Conservation (phyloP, 1,140 invertebrate species). For the Lethrus apterus region DNA sequence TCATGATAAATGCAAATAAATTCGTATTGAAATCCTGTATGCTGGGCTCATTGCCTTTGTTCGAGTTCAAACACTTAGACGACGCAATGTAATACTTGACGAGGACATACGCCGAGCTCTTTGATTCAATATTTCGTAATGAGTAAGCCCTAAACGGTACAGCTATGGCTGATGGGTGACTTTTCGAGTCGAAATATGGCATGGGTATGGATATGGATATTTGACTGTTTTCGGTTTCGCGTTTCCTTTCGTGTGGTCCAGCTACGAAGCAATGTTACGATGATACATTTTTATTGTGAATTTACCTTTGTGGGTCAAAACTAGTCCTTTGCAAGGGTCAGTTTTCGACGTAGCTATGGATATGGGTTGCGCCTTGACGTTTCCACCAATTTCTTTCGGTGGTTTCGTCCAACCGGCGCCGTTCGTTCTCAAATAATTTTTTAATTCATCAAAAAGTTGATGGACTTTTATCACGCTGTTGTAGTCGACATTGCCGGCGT, state of each 20-base stretch:
- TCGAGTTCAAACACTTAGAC: constrained; percentile 44
- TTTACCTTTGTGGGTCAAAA: constrained; percentile 2
- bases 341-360: not conserved
- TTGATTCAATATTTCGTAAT: constrained; percentile 46
- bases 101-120: constrained; percentile 46
- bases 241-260: not conserved
- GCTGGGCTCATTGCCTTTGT: constrained; percentile 30
- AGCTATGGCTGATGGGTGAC: constrained; percentile 42
- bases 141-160: constrained; percentile 40
- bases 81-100: constrained; percentile 49
- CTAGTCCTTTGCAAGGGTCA: constrained; percentile 9
- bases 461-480: constrained; percentile 45
- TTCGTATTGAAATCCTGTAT: constrained; percentile 48
- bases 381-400: not conserved
- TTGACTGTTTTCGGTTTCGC: constrained; percentile 20
- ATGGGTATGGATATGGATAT: too few species aligned
- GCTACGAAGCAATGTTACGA: not conserved
- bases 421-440: constrained; percentile 47
- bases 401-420: constrained; percentile 50
- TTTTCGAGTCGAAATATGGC: constrained; percentile 46
- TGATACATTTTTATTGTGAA: too few species aligned
- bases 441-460: constrained; percentile 48
- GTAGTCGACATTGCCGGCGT: constrained; percentile 52
- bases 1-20: constrained; percentile 49
- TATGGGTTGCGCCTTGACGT: not conserved